Conservation (phyloP, 2,113 vertebrate genomes). For the Hippocampus comes region DNA sequence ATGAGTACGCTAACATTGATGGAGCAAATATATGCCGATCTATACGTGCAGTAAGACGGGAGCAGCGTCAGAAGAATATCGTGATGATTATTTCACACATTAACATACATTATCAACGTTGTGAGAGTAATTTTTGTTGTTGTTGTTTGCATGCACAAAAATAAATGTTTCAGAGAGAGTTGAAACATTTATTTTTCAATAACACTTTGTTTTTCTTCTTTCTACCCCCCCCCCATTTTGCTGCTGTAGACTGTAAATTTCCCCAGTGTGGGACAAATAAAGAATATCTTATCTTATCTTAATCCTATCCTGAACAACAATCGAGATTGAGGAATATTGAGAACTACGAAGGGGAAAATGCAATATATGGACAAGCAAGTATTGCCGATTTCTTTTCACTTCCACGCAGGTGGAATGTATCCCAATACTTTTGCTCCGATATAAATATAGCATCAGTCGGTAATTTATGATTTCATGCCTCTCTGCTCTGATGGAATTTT, state of each 20-base stretch:
- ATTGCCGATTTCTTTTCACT: not conserved
- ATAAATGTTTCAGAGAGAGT: too few relatives aligned
- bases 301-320: not conserved
- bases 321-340: too few relatives aligned
- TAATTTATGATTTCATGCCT: not conserved
- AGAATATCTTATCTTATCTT: too few relatives aligned
- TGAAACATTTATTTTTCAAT: too few relatives aligned
- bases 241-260: too few relatives aligned
- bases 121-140: not conserved
- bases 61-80: not conserved
- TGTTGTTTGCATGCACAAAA: too few relatives aligned
- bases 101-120: not conserved
- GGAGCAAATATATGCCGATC: not conserved
- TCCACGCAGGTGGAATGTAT: not conserved
- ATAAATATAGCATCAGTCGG: not conserved
- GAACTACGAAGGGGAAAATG: too few relatives aligned
- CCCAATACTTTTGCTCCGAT: not conserved
- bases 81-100: not conserved
- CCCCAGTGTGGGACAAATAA: too few relatives aligned
- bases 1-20: not conserved
- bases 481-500: not conserved
- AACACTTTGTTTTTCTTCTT: too few relatives aligned
- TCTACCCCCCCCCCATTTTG: too few relatives aligned
- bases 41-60: not conserved
- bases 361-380: too few relatives aligned